Conservation (phyloP, 1,140 invertebrate species). For the Euura saliciscinereae region DNA sequence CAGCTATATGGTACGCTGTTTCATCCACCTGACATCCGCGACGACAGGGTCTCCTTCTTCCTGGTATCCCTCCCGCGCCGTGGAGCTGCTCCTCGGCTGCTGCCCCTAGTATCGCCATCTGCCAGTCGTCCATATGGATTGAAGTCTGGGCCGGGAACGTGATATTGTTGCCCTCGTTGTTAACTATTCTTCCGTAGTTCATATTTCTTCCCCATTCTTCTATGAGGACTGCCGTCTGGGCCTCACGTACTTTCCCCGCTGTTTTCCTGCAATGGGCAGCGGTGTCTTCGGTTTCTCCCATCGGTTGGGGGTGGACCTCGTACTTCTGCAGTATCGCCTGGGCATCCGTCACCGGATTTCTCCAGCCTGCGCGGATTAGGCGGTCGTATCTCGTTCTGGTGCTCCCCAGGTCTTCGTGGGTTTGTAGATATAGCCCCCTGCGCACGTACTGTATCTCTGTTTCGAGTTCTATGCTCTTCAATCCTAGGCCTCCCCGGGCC, state of each 20-base stretch:
- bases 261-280: too few relatives aligned
- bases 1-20: conserved; percentile 7
- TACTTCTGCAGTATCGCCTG: background rate
- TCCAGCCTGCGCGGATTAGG: conserved; percentile 24
- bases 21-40: background rate
- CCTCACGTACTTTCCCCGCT: too few relatives aligned
- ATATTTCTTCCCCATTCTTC: conserved; percentile 13
- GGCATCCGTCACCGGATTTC: conserved; percentile 26
- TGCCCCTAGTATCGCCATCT: background rate
- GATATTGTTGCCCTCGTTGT: background rate
- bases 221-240: background rate
- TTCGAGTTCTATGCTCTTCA: conserved; percentile 11
- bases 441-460: conserved; percentile 8
- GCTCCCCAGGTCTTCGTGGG: conserved; percentile 9
- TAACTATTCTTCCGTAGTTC: background rate
- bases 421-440: background rate
- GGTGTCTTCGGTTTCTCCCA: too few relatives aligned
- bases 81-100: background rate
- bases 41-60: background rate
- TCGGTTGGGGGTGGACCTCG: background rate
- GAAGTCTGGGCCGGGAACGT: background rate
- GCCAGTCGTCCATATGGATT: too few relatives aligned
- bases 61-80: background rate
- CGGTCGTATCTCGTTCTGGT: conserved; percentile 12
- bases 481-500: conserved; percentile 13